phyloP scores from a whole-genome alignment of 2,797 vertebrate genomes.

The Champsocephalus esox region DNA sequence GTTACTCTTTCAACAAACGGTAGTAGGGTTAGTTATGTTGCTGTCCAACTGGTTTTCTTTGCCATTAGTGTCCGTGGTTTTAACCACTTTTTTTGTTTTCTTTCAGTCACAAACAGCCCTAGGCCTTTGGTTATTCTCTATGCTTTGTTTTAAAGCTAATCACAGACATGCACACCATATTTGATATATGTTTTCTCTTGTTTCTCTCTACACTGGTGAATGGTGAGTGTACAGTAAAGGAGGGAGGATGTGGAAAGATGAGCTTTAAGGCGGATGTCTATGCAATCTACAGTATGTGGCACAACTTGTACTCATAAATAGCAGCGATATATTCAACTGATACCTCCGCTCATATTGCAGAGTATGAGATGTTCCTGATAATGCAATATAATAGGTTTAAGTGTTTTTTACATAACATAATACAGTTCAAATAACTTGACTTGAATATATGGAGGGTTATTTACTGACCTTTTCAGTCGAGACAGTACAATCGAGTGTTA shows the following conservation, averaged over 20 bases:
- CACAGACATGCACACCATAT: background rate
- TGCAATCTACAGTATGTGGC: constrained; percentile 5
- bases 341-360: constrained; percentile 20
- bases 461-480: constrained; percentile 24
- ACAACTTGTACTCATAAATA: constrained; percentile 23
- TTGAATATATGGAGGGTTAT: constrained; percentile 4
- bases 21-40: background rate
- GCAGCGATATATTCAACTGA: constrained; percentile 15
- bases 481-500: constrained; percentile 1
- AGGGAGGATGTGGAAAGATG: constrained; percentile 20
- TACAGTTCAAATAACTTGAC: background rate
- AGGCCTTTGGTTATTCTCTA: background rate
- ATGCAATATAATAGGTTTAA: constrained; percentile 19
- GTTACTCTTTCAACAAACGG: background rate
- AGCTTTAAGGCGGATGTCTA: constrained; percentile 20
- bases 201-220: background rate
- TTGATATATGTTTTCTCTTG: constrained; percentile 10
- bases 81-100: background rate
- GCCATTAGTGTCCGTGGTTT: constrained; percentile 4
- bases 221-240: constrained; percentile 13
- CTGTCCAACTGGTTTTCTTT: constrained; percentile 13
- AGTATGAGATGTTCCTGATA: constrained; percentile 4
- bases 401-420: background rate
- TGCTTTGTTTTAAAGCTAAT: constrained; percentile 20
- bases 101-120: constrained; percentile 15